Base-by-base conservation (phyloP, 1,140 invertebrate genomes). In the Thalassaphorura encarpata region DNA sequence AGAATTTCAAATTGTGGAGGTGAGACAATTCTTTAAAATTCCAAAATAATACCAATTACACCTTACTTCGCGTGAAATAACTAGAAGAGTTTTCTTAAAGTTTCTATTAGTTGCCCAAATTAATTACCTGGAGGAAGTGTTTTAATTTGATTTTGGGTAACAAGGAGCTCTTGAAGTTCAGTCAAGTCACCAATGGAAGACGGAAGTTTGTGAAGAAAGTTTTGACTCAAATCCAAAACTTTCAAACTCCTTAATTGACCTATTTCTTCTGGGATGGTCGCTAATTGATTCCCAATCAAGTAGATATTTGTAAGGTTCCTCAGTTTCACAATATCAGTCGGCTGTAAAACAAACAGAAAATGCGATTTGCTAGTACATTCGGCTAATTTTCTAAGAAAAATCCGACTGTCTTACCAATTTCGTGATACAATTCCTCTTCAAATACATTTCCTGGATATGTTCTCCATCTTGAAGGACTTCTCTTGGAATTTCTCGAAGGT, bases 391-490 rank as follows among this genome's bases (percentile, higher is more conserved):
- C 41, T 15, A 13, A 2, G 3, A 49, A 57, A 29, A 39, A 15
- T 29, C 48, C 11, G 33, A 36, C n/a, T 27, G 45, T 8, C 53
- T 66, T 50, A 67, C 66, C 54, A 67, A 46, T 41, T 36, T 52
- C 16, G 47, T 29, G 2, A 67, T 41, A 27, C 48, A 53, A 31
- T 67, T 67, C 56, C 59, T 46, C 50, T 67, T 67, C 21, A 67
- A 54, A 43, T 67, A 67, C 15, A 67, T 54, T 43, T 67, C 66
- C 45, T 63, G 46, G 3, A 67, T 48, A 36, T 67, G 63, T 28
- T 57, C 33, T 15, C 66, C 66, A 55, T 57, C 28, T 21, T 60
- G 26, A 0, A 61, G 26, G 16, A 67, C 31, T 59, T 66, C 63
- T n/a, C 26, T 21, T 3, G 66, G 66, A 52, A 67, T 24, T 39